Evolutionary conservation across 2,888 invertebrate genomes (phyloP), one percentile per base, ranked within the genome.

Genomic region (Lithophane socia): DNA sequence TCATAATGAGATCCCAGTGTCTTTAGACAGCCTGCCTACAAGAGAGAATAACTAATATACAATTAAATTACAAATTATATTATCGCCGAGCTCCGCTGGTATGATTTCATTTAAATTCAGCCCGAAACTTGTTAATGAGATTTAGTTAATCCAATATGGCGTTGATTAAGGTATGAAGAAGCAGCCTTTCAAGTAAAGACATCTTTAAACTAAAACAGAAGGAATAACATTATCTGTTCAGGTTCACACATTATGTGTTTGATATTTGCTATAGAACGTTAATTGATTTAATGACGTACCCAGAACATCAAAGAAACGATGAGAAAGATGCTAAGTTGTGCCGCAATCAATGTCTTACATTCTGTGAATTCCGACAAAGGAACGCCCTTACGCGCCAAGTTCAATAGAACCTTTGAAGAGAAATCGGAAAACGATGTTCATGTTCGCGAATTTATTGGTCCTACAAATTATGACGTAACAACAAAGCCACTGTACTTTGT

Each of bases 381-480:
- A 88, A 82, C 83, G 65, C 82, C 82, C 75, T 79, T 81, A 70
- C 76, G 70, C 66, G 63, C 69, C 73, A 85, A 84, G 83, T 85
- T 87, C 87, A 88, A 88, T 88, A 85, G 84, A 86, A 74, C 81
- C 86, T 88, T 87, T 87, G 77, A 84, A 80, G 85, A 68, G 80
- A 75, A 85, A 84, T 88, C 82, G 83, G 82, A 86, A 88, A 90
- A 89, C 79, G 70, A 83, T 80, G 54, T 75, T 76, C 67, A 56
- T 5, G 42, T 69, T 68, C n/a, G 61, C 44, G 56, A 79, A 78
- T 73, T 70, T 80, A 79, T 67, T 77, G 69, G 68, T 56, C 65
- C 71, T 73, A 76, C 63, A 77, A 84, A 85, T 83, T 76, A 73
- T 73, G 66, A 75, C 64, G 67, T 70, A 58, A 70, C 63, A 29